A percentile compares a stretch with the other conserved stretches of the same genome.
These are phyloP conservation scores for Odontomyia ornata DNA, from an alignment of 2,888 invertebrate genomes.

Conservation along the genomic window DNA sequence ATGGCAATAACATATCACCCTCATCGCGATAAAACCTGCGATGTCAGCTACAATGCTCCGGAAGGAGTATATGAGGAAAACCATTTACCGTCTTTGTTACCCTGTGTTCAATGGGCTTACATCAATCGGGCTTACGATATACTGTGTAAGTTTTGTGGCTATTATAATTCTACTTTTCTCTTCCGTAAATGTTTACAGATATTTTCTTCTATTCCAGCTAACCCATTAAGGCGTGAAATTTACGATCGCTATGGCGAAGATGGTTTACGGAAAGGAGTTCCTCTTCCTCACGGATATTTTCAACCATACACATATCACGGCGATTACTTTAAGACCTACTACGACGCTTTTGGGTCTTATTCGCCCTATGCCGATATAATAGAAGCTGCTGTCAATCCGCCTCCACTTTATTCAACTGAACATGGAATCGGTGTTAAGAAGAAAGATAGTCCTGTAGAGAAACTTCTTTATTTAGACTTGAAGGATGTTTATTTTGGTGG, in stretches of 20 bases:
- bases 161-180: too few species aligned
- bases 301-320: conserved; percentile 84
- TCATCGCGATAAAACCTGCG: conserved; percentile 59
- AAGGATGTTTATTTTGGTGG: conserved; percentile 77
- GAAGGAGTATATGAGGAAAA: conserved; percentile 53
- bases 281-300: conserved; percentile 74
- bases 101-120: conserved; percentile 59
- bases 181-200: too few species aligned
- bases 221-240: conserved; percentile 74
- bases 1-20: conserved; percentile 66
- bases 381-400: conserved; percentile 72
- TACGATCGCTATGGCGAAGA: conserved; percentile 92
- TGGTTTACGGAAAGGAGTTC: conserved; percentile 82
- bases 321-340: conserved; percentile 77
- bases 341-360: conserved; percentile 82
- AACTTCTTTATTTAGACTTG: conserved; percentile 69
- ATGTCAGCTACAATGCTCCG: conserved; percentile 68
- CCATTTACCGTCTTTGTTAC: conserved; percentile 56
- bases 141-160: conserved; percentile 64
- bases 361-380: conserved; percentile 84
- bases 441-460: conserved; percentile 70
- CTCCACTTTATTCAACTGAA: conserved; percentile 70
- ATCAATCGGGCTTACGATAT: conserved; percentile 84
- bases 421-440: conserved; percentile 71
- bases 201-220: conserved; percentile 60